phyloP scores from a whole-genome alignment of 2,113 vertebrate species.

The Nannobrachium achirus region DNA sequence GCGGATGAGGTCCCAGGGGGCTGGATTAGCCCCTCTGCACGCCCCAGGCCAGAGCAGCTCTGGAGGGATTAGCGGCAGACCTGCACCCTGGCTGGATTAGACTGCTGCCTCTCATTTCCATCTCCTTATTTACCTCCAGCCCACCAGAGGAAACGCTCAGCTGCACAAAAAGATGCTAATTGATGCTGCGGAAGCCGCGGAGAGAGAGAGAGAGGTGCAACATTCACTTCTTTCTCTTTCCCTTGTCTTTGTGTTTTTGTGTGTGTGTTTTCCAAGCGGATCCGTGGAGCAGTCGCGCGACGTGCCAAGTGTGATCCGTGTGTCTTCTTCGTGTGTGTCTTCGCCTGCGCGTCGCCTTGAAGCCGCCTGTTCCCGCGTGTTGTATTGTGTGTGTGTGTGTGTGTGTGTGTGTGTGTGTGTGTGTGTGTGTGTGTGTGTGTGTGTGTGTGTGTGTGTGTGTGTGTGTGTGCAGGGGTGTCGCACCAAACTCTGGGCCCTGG shows the following conservation, averaged over 20 bases:
- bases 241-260: background rate
- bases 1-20: slow-evolving; percentile 72
- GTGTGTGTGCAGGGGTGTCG: too few relatives aligned
- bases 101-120: slow-evolving; percentile 75
- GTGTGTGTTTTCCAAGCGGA: too few relatives aligned
- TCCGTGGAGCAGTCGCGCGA: too few relatives aligned
- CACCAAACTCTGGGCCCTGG: too few relatives aligned
- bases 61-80: slow-evolving; percentile 79
- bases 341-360: slow-evolving; percentile 19
- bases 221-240: slow-evolving; percentile 10
- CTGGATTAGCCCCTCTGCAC: slow-evolving; percentile 79
- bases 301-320: too few relatives aligned
- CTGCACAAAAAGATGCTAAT: slow-evolving; percentile 80
- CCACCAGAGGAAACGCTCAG: slow-evolving; percentile 76
- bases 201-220: background rate
- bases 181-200: slow-evolving; percentile 67
- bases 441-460: background rate
- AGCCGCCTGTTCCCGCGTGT: slow-evolving; percentile 27
- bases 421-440: slow-evolving; percentile 9
- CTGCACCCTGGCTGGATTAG: slow-evolving; percentile 80
- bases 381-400: slow-evolving; percentile 7
- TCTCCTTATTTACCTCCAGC: slow-evolving; percentile 73
- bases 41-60: slow-evolving; percentile 79
- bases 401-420: slow-evolving; percentile 7
- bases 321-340: too few relatives aligned